Evolutionary conservation across 2,888 invertebrate species (phyloP).

Genomic region (Omphaloscelis lunosa): DNA sequence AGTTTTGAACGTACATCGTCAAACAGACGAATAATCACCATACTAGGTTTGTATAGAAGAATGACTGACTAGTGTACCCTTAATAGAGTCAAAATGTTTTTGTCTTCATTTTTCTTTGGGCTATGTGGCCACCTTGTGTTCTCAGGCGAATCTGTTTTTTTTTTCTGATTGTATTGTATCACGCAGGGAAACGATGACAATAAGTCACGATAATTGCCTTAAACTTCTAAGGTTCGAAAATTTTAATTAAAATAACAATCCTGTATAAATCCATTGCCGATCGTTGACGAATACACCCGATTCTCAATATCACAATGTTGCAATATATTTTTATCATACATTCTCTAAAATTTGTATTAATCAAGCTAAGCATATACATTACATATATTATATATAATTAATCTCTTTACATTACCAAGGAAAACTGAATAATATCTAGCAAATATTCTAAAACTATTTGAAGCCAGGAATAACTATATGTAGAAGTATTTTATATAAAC

Average conservation of each 20-base stretch:
- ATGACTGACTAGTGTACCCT: no score
- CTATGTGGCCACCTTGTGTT: not conserved
- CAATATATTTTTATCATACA: constrained; percentile 26
- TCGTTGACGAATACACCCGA: not conserved
- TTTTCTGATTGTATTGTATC: no score
- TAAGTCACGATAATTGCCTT: not conserved
- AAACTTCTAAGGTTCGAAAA: not conserved
- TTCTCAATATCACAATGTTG: constrained; percentile 54
- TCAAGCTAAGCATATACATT: constrained; percentile 49
- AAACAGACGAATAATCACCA: no score
- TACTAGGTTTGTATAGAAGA: no score
- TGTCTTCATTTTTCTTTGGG: not conserved
- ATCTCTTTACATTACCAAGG: constrained; percentile 25
- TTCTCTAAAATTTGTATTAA: constrained; percentile 22
- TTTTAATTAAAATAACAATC: not conserved
- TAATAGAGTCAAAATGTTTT: no score
- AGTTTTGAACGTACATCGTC: no score
- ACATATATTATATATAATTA: constrained; percentile 25
- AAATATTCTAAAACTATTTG: constrained; percentile 29
- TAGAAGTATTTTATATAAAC: constrained; percentile 14
- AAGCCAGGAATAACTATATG: not conserved
- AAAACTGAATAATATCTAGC: constrained; percentile 26
- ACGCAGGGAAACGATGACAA: not conserved
- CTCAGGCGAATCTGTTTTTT: not conserved
- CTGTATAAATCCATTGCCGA: not conserved